Evolutionary conservation across 2,888 invertebrate genomes (phyloP), one percentile per base, ranked within the genome.

Genomic region (Leptinotarsa tumamoca): DNA sequence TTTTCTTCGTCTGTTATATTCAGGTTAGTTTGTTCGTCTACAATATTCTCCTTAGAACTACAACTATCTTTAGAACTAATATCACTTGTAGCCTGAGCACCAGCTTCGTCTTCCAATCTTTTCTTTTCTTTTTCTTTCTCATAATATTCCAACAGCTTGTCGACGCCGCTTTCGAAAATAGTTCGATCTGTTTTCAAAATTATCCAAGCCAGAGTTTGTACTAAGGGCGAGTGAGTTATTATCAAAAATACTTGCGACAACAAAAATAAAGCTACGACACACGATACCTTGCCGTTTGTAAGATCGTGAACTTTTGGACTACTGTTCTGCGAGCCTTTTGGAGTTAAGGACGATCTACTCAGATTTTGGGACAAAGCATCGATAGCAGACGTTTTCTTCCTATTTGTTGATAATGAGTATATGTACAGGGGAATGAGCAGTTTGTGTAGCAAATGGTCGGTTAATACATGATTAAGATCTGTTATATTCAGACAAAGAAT

Each of bases 1-100:
- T 98, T 98, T 86, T 98, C 97, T 87, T 98, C 98, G 85, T 98
- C 98, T 0, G 98, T 98, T 23, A 97, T 95, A 88, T 97, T 98
- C 21, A 97, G 95, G 88, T 97, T 97, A 71, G 92, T 90, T 75
- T 92, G 89, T 77, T 90, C 89, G 83, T 91, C 92, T 0, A 89
- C 67, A 54, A 86, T 76, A 80, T 84, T 84, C 68, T 86, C 87
- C 77, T 84, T 84, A 3, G 86, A 86, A 79, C 84, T 83, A 13
- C 81, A 82, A 50, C 83, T 84, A 33, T 84, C 83, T 67, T 80
- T 84, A 27, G 83, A 84, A 74, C 83, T 83, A 54, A 80, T 72
- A 21, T 80, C 81, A 51, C 76, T 80, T 14, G 74, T 58, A 43
- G 76, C 75, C 76, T 76, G 75, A 56, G 80, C 78, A 72, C 78